A percentile compares a stretch with the other conserved stretches of the same genome.
These are phyloP conservation scores for Drosophila peninsularis DNA, from an alignment of 2,888 invertebrate genomes.

Conservation along the genomic window DNA sequence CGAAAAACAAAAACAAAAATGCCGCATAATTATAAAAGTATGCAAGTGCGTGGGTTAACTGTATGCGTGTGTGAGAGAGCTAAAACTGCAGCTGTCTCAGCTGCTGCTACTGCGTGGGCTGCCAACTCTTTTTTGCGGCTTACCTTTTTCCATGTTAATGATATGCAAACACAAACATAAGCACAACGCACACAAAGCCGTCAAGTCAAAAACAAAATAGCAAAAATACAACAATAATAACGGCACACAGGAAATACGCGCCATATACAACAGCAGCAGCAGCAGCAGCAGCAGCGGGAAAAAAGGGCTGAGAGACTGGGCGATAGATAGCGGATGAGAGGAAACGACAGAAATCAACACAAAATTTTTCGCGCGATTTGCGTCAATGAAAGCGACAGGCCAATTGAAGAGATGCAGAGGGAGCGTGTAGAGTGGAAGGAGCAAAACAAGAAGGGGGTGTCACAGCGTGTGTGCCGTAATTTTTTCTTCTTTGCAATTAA, in stretches of 20 bases:
- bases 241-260: conserved; percentile 53
- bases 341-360: conserved; percentile 59
- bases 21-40: conserved; percentile 48
- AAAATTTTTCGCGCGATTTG: conserved; percentile 74
- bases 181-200: conserved; percentile 45
- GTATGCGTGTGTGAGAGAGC: conserved; percentile 12
- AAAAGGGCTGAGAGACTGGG: conserved; percentile 25
- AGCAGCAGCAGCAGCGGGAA: conserved; percentile 11
- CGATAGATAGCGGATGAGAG: conserved; percentile 25
- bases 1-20: conserved; percentile 7
- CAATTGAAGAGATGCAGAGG: conserved; percentile 15
- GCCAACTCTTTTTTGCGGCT: conserved; percentile 64
- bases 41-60: conserved; percentile 48
- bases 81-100: conserved; percentile 43
- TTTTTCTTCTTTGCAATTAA: conserved; percentile 69
- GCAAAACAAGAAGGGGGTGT: neutral
- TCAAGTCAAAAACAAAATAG: conserved; percentile 54
- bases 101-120: conserved; percentile 53
- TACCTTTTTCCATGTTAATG: conserved; percentile 70
- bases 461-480: conserved; percentile 18
- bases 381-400: conserved; percentile 60
- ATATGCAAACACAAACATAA: conserved; percentile 68
- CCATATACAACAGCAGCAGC: conserved; percentile 48
- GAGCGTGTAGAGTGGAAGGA: neutral
- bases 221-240: conserved; percentile 27